phyloP scores from a whole-genome alignment of 2,888 invertebrate genomes.

The Sisyra nigra region DNA sequence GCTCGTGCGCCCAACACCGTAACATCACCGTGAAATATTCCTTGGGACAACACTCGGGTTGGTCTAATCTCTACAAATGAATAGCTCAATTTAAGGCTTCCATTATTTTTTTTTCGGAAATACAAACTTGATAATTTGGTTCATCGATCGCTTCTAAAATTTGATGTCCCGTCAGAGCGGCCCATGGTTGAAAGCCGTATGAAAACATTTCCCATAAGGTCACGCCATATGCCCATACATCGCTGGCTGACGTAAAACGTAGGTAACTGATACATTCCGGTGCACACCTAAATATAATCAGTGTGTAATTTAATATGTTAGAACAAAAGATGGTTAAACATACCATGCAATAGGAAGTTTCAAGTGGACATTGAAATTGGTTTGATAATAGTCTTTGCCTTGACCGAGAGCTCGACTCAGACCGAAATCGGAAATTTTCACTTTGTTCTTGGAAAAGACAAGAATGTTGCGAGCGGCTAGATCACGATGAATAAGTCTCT shows the following conservation, averaged over 20 bases:
- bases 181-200: constrained; percentile 98
- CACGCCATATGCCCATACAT: constrained; percentile 96
- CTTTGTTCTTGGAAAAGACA: constrained; percentile 90
- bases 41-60: constrained; percentile 87
- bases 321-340: constrained; percentile 17
- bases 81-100: background rate
- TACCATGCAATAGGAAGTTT: constrained; percentile 96
- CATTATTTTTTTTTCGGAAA: background rate
- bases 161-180: constrained; percentile 82
- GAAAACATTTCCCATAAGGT: constrained; percentile 99
- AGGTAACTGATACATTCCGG: constrained; percentile 95
- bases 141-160: constrained; percentile 92
- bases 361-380: constrained; percentile 92
- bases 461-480: constrained; percentile 95
- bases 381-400: constrained; percentile 98
- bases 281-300: constrained; percentile 58
- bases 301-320: constrained; percentile 8
- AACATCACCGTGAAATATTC: constrained; percentile 86
- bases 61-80: constrained; percentile 61
- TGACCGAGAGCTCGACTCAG: constrained; percentile 88
- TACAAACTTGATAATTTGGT: constrained; percentile 58
- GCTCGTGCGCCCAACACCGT: constrained; percentile 93
- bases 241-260: constrained; percentile 90
- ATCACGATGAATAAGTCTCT: constrained; percentile 93
- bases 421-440: constrained; percentile 98